Base-by-base conservation (phyloP, 2,888 invertebrate genomes). In the Lochmaea crataegi region DNA sequence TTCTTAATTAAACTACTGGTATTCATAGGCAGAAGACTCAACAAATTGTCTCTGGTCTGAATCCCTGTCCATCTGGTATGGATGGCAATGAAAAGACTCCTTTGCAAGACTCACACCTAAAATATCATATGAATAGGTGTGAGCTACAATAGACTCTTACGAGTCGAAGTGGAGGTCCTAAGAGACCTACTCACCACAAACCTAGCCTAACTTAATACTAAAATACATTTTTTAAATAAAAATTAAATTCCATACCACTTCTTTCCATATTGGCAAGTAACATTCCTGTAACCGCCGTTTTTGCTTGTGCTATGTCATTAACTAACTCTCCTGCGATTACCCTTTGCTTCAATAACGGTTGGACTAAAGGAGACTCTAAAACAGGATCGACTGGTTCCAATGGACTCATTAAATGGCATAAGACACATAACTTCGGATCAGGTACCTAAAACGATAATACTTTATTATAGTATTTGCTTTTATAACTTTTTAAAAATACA, bases 371-470 rank as follows among this genome's bases (percentile, higher is more conserved):
- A 5, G 96, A 94, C 86, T 96, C 96, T 81, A 96, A 87, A 68
- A 95, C 89, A 7, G 96, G 95, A 86, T 95, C 95, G 78, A 96
- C 92, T 1, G 96, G 92, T 85, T 95, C 95, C 83, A 96, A 85
- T 0, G 94, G 95, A 80, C 95, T 94, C 96, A 96, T 96, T 79
- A 96, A 89, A 85, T 96, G 96, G 67, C 95, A 95, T 76, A 96
- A 88, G 82, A 96, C 93, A 87, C 95, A 95, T 78, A 95, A 89
- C 86, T 96, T 96, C 2, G 96, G 96, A 87, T 96, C 96, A 71
- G 96, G 95, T 73, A 96, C 93, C 85, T 86, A 65, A 87, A 80
- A 80, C 70, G 53, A 57, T 57, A 14, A 57, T 60, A 65, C 32
- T 32, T 16, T 67, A 16, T 22, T 18, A 69, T 7, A 11, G 42